Base-by-base conservation (phyloP, 2,113 vertebrate species). In the Canis aureus region DNA sequence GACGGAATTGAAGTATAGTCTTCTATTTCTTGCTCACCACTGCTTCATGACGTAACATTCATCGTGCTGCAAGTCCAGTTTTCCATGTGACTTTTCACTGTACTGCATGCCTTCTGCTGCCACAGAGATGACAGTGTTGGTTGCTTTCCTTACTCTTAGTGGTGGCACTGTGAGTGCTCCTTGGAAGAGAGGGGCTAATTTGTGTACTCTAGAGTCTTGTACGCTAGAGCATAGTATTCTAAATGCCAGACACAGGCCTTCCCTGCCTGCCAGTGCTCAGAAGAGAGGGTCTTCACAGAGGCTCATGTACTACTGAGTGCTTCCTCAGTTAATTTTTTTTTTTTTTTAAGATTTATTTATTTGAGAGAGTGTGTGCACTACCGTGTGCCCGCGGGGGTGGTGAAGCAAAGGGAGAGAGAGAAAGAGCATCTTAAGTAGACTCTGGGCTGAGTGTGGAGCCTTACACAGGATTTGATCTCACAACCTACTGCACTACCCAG, bases 141-240 rank as follows among this genome's bases (percentile, higher is more conserved):
- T 57, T 90, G 80, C 59, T 91, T 71, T 87, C 35, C 55, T 94
- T 89, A 55, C 83, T 93, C 85, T 32, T 94, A 91, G 53, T 92
- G 95, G 93, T 85, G 96, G 82, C 62, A 23, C 79, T 16, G 9
- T 25, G 32, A 89, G 29, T 80, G 35, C 16, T 96, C 67, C 79
- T 81, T 81, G 4, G 23, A 92, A 96, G 84, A 81, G 35, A 88
- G 12, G 23, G 62, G 20, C 49, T 43, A 35, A 49, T 51, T 92
- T 97, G 55, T 94, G 94, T 91, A 73, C 66, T 17, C 0, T 73
- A 19, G 60, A 76, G 20, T 92, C 83, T 81, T 96, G 49, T 97
- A 84, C 6, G 71, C 49, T 90, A 82, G 81, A 66, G 32, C 89
- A 29, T 92, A 94, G 66, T 91, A 82, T 25, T 64, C 10, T 29